Conservation (phyloP, 2,888 invertebrate species). For the Nemapogon koenigi region DNA sequence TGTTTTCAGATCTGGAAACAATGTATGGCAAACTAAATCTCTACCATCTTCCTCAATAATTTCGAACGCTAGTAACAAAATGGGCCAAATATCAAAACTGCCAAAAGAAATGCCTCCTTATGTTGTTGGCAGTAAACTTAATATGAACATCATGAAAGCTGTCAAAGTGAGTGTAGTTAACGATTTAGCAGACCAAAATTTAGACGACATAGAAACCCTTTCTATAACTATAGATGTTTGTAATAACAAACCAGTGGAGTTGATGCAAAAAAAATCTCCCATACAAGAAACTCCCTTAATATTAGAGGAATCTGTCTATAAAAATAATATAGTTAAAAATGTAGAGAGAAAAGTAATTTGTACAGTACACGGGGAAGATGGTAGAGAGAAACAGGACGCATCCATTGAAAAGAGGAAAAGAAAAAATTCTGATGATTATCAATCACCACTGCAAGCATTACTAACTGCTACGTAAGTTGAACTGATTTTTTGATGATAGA, state of each 20-base stretch:
- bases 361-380: background rate
- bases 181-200: slow-evolving; percentile 26
- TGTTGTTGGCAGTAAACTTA: slow-evolving; percentile 32
- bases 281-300: too few relatives aligned
- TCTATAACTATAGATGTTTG: slow-evolving; percentile 36
- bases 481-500: too few relatives aligned
- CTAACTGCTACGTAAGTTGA: slow-evolving; percentile 36
- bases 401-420: slow-evolving; percentile 11
- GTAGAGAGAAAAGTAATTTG: too few relatives aligned
- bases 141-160: slow-evolving; percentile 25
- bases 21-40: too few relatives aligned
- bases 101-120: slow-evolving; percentile 49
- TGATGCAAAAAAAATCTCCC: too few relatives aligned
- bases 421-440: slow-evolving; percentile 34
- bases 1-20: too few relatives aligned
- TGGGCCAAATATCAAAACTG: slow-evolving; percentile 26
- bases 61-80: too few relatives aligned
- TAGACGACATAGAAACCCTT: slow-evolving; percentile 22
- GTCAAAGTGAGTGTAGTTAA: slow-evolving; percentile 35
- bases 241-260: slow-evolving; percentile 35
- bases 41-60: too few relatives aligned
- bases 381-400: slow-evolving; percentile 14
- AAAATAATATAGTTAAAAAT: too few relatives aligned
- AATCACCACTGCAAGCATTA: slow-evolving; percentile 46
- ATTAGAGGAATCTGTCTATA: too few relatives aligned